These are phyloP conservation scores for Sarcophaga bullata DNA, from an alignment of 1,140 invertebrate species.

Conservation along the genomic window DNA sequence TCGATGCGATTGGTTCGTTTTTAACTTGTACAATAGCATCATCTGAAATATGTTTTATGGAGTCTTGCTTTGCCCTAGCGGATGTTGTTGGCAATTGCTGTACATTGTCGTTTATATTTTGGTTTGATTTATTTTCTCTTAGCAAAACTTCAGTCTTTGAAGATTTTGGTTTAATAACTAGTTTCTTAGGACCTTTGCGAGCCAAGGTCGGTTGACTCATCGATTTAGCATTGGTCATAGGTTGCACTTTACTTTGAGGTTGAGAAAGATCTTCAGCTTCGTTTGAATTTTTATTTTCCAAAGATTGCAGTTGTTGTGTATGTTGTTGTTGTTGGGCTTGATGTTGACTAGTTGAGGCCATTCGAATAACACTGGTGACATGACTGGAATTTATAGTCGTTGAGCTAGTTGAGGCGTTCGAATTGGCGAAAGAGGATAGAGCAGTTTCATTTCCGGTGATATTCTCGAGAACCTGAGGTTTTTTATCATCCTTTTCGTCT, in stretches of 20 bases:
- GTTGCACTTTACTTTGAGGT: neutral
- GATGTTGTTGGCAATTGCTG: constrained; percentile 42
- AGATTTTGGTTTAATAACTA: constrained; percentile 63
- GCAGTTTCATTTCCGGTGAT: constrained; percentile 5
- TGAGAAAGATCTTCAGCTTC: constrained; percentile 43
- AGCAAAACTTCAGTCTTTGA: constrained; percentile 49
- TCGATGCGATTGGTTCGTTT: constrained; percentile 42
- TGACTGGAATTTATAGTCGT: constrained; percentile 43
- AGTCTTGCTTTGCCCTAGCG: constrained; percentile 38
- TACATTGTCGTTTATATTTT: constrained; percentile 33
- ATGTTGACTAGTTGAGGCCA: constrained; percentile 54
- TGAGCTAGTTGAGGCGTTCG: neutral
- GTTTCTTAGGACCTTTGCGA: constrained; percentile 61
- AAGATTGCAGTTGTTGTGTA: neutral
- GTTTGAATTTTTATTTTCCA: constrained; percentile 47
- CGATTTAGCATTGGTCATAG: constrained; percentile 42
- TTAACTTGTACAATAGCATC: constrained; percentile 28
- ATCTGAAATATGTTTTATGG: neutral
- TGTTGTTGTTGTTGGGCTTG: constrained; percentile 25
- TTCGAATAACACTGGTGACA: constrained; percentile 61
- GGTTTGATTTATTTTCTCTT: constrained; percentile 40
- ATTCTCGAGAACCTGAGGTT: constrained; percentile 26
- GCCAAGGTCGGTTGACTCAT: constrained; percentile 48
- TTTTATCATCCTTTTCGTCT: constrained; percentile 8
- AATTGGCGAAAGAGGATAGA: neutral